phyloP scores from a whole-genome alignment of 2,888 invertebrate genomes.

The Cephus nigrinus region DNA sequence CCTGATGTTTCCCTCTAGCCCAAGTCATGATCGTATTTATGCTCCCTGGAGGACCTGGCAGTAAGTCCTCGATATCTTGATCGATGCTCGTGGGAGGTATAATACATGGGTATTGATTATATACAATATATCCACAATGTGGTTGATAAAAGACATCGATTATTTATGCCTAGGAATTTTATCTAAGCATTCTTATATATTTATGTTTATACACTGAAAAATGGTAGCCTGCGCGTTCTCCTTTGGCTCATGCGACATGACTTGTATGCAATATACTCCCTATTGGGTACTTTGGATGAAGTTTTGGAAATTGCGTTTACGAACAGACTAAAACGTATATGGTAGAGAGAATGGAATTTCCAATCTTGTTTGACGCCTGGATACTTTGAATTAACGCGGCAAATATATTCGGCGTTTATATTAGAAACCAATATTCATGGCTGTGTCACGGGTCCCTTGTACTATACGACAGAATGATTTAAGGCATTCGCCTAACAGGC shows the following conservation, averaged over 20 bases:
- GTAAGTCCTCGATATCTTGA: background rate
- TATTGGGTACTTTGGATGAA: background rate
- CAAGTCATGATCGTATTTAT: background rate
- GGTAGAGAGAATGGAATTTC: slow-evolving; percentile 26
- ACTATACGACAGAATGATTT: background rate
- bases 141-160: background rate
- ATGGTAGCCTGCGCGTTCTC: background rate
- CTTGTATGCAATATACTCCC: background rate
- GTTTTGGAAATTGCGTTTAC: background rate
- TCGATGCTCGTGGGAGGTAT: background rate
- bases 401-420: slow-evolving; percentile 31
- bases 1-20: background rate
- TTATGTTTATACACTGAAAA: background rate
- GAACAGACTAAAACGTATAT: background rate
- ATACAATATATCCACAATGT: background rate
- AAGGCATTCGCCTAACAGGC: background rate
- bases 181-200: background rate
- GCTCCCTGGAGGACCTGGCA: background rate
- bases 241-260: background rate
- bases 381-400: slow-evolving; percentile 34
- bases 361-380: slow-evolving; percentile 28
- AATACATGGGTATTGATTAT: background rate
- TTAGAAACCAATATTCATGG: slow-evolving; percentile 43
- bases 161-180: background rate
- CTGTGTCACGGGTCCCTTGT: slow-evolving; percentile 1